A percentile compares a stretch with the other conserved stretches of the same genome.
Conservation (phyloP, 2,797 vertebrate genomes). For the Phalloptychus januarius region DNA sequence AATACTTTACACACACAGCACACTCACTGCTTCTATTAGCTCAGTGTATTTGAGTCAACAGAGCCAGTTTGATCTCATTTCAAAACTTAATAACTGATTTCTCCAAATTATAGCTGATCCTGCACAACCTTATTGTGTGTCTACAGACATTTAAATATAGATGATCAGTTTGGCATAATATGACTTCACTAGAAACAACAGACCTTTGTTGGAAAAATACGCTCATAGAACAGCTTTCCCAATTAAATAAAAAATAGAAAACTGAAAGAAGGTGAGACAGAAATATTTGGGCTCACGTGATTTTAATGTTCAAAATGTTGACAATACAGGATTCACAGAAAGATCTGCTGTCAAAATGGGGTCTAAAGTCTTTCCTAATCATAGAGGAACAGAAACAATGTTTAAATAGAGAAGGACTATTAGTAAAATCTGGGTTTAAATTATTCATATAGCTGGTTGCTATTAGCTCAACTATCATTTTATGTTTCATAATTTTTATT, state of each 20-base stretch:
- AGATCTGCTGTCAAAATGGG: neutral
- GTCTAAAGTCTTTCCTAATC: neutral
- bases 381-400: neutral
- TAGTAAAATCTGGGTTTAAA: neutral
- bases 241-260: neutral
- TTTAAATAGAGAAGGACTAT: neutral
- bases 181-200: neutral
- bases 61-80: conserved; percentile 9
- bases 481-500: neutral
- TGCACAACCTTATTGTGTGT: neutral
- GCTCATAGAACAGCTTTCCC: neutral
- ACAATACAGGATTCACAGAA: neutral
- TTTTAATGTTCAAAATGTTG: neutral
- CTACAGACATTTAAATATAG: neutral
- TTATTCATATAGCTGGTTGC: neutral
- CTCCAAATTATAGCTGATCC: neutral
- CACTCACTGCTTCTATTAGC: neutral
- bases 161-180: neutral
- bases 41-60: conserved; percentile 4
- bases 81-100: conserved; percentile 1
- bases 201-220: neutral
- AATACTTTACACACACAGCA: neutral
- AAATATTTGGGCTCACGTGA: neutral
- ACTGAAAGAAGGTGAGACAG: neutral
- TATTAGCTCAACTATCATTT: neutral